Evolutionary conservation across 2,113 vertebrate species (phyloP).

Genomic region (Tragelaphus strepsiceros): DNA sequence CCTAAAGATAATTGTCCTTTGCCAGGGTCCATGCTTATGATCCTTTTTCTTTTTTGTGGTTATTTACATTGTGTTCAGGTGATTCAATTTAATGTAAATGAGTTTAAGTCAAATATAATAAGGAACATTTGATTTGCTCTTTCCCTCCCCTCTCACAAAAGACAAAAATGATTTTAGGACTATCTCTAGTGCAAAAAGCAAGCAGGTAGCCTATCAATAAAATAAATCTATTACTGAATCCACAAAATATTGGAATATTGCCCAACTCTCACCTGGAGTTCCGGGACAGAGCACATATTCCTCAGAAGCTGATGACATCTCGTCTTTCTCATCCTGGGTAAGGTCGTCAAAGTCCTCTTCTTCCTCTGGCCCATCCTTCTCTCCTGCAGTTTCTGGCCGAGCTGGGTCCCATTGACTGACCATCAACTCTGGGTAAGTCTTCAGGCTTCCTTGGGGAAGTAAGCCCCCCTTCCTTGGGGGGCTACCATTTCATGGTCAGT

Average conservation of each 20-base stretch:
- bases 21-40: neutral
- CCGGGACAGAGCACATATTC: conserved; percentile 95
- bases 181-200: neutral
- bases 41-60: neutral
- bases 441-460: conserved; percentile 51
- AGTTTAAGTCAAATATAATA: neutral
- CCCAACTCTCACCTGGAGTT: conserved; percentile 89
- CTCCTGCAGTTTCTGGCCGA: conserved; percentile 63
- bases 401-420: conserved; percentile 37
- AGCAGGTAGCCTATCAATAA: neutral
- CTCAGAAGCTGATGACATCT: conserved; percentile 94
- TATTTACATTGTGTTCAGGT: neutral
- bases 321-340: conserved; percentile 95
- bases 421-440: conserved; percentile 46
- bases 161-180: neutral
- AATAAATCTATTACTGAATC: neutral
- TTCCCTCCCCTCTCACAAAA: neutral
- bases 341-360: conserved; percentile 97
- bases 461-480: conserved; percentile 12
- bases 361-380: conserved; percentile 84
- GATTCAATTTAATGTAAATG: neutral
- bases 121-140: neutral
- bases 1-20: neutral
- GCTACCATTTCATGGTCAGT: conserved; percentile 40
- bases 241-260: neutral